These are phyloP conservation scores for Sminthurides aquaticus DNA, from an alignment of 2,888 invertebrate genomes.

Conservation along the genomic window DNA sequence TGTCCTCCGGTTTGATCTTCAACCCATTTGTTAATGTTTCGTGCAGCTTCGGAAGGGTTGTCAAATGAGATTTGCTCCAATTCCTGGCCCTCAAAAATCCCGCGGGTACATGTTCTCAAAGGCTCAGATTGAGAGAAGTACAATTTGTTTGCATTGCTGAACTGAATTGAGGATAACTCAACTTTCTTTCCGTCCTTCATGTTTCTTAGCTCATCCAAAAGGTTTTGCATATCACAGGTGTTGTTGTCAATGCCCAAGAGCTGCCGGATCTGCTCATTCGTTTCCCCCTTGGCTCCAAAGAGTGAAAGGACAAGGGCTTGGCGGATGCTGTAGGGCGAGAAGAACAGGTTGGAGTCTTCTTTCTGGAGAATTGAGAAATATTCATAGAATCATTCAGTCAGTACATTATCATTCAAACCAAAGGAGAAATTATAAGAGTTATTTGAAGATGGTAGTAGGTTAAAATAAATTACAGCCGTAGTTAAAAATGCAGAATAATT, in stretches of 20 bases:
- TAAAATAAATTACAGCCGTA: not conserved
- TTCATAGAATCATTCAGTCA: too few species aligned
- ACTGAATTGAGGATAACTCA: slow-evolving; percentile 57
- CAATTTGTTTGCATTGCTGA: slow-evolving; percentile 67
- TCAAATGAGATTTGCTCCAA: slow-evolving; percentile 54
- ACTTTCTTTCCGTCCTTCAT: slow-evolving; percentile 47
- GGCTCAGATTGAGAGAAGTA: slow-evolving; percentile 58
- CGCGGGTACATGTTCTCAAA: slow-evolving; percentile 60
- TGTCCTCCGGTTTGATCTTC: slow-evolving; percentile 64
- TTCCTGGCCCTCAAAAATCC: slow-evolving; percentile 52
- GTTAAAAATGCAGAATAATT: not conserved
- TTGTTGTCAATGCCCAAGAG: slow-evolving; percentile 54
- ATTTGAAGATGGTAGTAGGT: not conserved
- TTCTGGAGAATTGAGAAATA: slow-evolving; percentile 28
- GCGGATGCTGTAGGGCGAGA: slow-evolving; percentile 79
- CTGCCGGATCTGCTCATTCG: slow-evolving; percentile 59
- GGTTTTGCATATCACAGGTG: slow-evolving; percentile 23
- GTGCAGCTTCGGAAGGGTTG: slow-evolving; percentile 54
- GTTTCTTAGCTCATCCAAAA: not conserved
- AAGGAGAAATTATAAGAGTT: not conserved
- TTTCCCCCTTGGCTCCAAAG: slow-evolving; percentile 64
- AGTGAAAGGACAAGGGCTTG: slow-evolving; percentile 71
- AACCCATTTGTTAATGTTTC: slow-evolving; percentile 71
- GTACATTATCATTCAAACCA: too few species aligned
- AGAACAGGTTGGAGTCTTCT: slow-evolving; percentile 61